Base-by-base conservation (phyloP, 2,797 vertebrate species). In the Phalanger gymnotis region DNA sequence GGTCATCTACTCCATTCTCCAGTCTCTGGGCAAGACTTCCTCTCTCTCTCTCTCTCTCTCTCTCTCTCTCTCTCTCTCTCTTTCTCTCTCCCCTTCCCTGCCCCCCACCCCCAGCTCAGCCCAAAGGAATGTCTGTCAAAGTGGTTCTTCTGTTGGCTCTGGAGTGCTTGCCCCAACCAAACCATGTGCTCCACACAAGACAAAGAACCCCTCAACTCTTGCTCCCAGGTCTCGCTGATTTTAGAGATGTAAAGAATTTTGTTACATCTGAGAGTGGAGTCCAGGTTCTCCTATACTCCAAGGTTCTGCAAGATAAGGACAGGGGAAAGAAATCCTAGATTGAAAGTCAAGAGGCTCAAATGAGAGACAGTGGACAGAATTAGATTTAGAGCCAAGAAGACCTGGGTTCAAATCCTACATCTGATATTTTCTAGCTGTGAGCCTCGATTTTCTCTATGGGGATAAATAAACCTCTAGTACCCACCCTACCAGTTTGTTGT, bases 1-100 rank as follows among this genome's bases (percentile, higher is more conserved):
- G 61, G 47, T 90, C 90, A 96, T 57, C 22, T n/a, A 52, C 53
- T 61, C 54, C 73, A 89, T 90, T 40, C 90, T 95, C 51, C 92
- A 66, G 56, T 53, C 56, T 16, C 56, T 94, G 22, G 22, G 73
- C 40, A 87, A 51, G 40, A 87, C 40, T 87, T 87, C 73, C 73
- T 87, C 61, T 40, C 34, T 30, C 28, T 4, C 54, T 4, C 28
- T 14, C 9, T 57, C 10, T 9, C 56, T 57, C 10, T 9, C 56
- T n/a, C 73, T 87, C 61, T 40, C 34, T 30, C 28, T 4, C 54
- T 4, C 28, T 14, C 73, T 87, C 61, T 40, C 34, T 30, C 28
- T 4, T 16, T 4, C 28, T 14, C 9, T 57, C 10, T 9, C 56
- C 56, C 57, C 57, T 31, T 3, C 4, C 30, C 57, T 31, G 5